Evolutionary conservation across 2,888 invertebrate species (phyloP), one percentile per base, ranked within the genome.

Genomic region (Lasioglossum morio): DNA sequence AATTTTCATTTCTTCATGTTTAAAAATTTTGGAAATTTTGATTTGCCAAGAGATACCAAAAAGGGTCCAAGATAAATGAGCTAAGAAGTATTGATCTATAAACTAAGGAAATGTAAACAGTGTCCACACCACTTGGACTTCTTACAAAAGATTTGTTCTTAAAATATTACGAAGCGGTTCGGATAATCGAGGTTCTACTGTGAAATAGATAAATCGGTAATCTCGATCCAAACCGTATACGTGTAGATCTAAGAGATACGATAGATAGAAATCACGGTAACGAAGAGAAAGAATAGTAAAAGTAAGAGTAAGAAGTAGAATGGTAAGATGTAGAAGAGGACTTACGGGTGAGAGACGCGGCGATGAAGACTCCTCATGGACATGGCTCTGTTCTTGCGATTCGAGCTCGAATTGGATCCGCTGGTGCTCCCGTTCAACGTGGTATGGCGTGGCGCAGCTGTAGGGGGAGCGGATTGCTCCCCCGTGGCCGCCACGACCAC

Each of bases 291-390:
- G 14, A 10, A 48, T 34, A 16, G 7, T 14, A 34, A 66, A 16
- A 43, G 12, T 10, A 53, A 19, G 73, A n/a, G 46, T 40, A 72
- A 57, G 2, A 14, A 79, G 4, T 2, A 27, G 7, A 57, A 27
- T 2, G 16, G 5, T 63, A 57, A n/a, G 4, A 30, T 2, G 30
- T 63, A n/a, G 63, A 63, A 63, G 14, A 14, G 16, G 63, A 95
- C 94, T 94, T 84, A 95, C 95, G 95, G 95, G 91, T 95, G 95
- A 82, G 95, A 94, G 88, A 95, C 95, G 85, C 95, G 94, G 63
- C 95, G 94, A 86, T 94, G 94, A 40, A 95, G 93, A 79, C 94
- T 95, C 88, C 95, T 94, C 93, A 95, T 92, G 72, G 95, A 95
- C 93, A 93, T 94, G 88, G 94, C 92, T 92, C 94, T 92, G 80